Evolutionary conservation across 2,113 vertebrate genomes (phyloP).

Genomic region (Martes martes): DNA sequence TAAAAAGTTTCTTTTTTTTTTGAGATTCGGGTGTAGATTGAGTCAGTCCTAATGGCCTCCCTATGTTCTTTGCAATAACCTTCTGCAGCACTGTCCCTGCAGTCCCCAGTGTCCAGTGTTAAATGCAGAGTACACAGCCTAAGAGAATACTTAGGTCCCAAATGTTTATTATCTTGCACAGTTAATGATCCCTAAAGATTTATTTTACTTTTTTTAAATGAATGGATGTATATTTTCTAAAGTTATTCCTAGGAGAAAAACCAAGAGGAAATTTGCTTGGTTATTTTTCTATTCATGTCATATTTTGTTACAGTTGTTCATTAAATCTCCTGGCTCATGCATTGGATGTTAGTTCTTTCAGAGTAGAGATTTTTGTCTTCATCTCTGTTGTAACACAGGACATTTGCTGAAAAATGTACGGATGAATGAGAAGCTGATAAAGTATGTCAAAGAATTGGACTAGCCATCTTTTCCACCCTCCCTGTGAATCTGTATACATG

Average conservation of each 20-base stretch:
- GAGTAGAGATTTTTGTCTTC: background rate
- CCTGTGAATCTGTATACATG: background rate
- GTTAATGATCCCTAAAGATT: background rate
- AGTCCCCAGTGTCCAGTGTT: background rate
- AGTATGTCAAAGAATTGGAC: background rate
- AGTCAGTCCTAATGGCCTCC: background rate
- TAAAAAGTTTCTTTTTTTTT: background rate
- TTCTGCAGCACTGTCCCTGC: background rate
- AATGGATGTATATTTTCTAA: background rate
- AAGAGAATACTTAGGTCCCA: background rate
- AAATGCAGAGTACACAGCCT: background rate
- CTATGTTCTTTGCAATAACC: background rate
- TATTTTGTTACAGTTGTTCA: background rate
- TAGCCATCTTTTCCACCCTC: background rate
- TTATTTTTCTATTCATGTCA: background rate
- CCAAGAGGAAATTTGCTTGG: background rate
- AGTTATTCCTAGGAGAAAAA: background rate
- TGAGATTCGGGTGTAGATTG: background rate
- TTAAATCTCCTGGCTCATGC: background rate
- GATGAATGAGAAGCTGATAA: background rate
- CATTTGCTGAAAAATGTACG: background rate
- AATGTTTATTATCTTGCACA: background rate
- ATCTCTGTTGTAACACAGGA: background rate
- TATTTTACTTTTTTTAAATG: background rate
- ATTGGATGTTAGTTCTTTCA: background rate